Percentiles rank a stretch among this genome's conserved stretches.
Evolutionary conservation across 1,140 invertebrate genomes (phyloP).

Genomic region (Zaprionus capensis): DNA sequence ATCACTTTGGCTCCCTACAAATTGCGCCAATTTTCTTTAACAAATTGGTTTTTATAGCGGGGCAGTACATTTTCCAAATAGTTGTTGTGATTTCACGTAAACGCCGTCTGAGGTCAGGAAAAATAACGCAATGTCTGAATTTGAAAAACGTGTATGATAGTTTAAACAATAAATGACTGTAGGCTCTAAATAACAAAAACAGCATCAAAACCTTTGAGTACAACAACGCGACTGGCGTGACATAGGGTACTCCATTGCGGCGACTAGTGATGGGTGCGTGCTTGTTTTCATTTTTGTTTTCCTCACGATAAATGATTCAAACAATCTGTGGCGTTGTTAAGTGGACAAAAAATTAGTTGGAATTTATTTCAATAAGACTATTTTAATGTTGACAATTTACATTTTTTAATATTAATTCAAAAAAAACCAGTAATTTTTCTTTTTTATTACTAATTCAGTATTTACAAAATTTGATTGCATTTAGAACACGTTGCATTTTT

Average conservation of each 20-base stretch:
- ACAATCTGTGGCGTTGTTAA: background rate
- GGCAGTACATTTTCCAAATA: background rate
- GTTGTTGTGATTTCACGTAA: background rate
- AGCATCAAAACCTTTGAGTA: slow-evolving; percentile 19
- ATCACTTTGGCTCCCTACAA: slow-evolving; percentile 18
- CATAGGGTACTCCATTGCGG: background rate
- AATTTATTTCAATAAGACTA: background rate
- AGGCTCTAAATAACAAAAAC: slow-evolving; percentile 17
- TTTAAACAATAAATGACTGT: slow-evolving; percentile 10
- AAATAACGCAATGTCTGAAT: background rate
- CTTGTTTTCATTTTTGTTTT: slow-evolving; percentile 18
- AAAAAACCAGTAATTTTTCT: background rate
- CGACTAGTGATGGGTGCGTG: slow-evolving; percentile 19
- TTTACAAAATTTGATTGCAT: background rate
- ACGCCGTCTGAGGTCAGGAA: background rate
- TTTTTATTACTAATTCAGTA: background rate
- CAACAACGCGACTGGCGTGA: slow-evolving; percentile 13
- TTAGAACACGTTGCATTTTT: background rate
- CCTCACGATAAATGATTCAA: background rate
- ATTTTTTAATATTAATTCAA: background rate
- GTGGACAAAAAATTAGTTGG: background rate
- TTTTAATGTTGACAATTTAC: background rate
- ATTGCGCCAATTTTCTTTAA: slow-evolving; percentile 39
- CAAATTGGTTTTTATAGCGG: slow-evolving; percentile 1
- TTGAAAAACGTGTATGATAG: background rate